Base-by-base conservation (phyloP, 2,797 vertebrate species). In the Mormyrops attenuatus region DNA sequence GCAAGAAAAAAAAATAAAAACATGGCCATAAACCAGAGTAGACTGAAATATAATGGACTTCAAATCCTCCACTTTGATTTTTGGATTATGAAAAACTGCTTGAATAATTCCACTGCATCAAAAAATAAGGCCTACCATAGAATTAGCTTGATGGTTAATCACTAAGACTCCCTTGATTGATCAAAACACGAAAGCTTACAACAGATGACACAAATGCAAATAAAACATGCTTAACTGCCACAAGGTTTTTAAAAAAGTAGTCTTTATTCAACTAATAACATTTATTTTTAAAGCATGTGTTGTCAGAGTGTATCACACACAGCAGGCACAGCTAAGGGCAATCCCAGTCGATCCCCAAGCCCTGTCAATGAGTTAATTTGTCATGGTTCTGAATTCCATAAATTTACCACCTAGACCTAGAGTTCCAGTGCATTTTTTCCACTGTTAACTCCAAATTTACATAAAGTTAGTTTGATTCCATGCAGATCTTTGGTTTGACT, bases 191-290 rank as follows among this genome's bases (percentile, higher is more conserved):
- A 44, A 80, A 38, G 34, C 69, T 38, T 77, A 77, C 30, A 77
- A 77, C 69, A 77, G 80, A 84, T 44, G 80, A 49, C 77, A 80
- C 34, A 84, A 49, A 44, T 49, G 44, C 80, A 84, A 85, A 85
- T 49, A 85, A 85, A 50, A 50, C 44, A 22, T 85, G n/a, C 41
- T 85, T 85, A 85, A 85, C 44, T 49, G n/a, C 20, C 41, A 50
- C 80, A 85, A 85, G 41, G 50, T 52, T 69, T 85, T 49, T 63
- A 66, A 89, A 94, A 95, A 93, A 89, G 94, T 92, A 92, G 91
- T 90, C 94, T 96, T 95, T 95, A 95, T 95, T 91, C 93, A 93
- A 92, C 92, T 94, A 92, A 93, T 66, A 93, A 93, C 92, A 92
- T 91, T 94, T 92, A 92, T 49, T 44, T 92, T 91, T 92, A 91